These are phyloP conservation scores for Drosophila buzzatii DNA, from an alignment of 2,888 invertebrate species.

Conservation along the genomic window DNA sequence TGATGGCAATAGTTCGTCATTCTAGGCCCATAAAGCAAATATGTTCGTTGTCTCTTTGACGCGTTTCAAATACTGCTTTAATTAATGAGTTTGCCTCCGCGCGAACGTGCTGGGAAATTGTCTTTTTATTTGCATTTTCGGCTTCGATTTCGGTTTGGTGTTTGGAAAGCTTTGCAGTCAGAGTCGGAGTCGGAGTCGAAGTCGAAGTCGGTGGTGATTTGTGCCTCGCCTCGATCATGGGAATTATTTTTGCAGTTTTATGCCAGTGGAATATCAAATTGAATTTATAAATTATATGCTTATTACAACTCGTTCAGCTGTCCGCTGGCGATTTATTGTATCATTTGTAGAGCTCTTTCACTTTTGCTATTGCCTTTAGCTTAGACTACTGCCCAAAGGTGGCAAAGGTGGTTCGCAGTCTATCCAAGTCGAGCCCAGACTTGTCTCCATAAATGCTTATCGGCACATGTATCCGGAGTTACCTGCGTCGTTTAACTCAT, in stretches of 20 bases:
- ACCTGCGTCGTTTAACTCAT: conserved; percentile 77
- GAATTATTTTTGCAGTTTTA: conserved; percentile 77
- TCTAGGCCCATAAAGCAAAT: conserved; percentile 46
- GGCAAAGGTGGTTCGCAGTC: background rate
- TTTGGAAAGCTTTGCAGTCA: conserved; percentile 26
- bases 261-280: conserved; percentile 74
- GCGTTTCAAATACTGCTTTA: conserved; percentile 50
- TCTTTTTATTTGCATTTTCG: conserved; percentile 69
- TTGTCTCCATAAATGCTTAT: conserved; percentile 46
- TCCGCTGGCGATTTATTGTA: conserved; percentile 14
- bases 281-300: conserved; percentile 77
- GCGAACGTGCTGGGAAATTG: conserved; percentile 81
- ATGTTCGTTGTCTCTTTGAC: conserved; percentile 35
- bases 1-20: conserved; percentile 12
- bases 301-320: conserved; percentile 76
- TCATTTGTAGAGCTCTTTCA: conserved; percentile 10
- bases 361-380: background rate
- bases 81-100: conserved; percentile 75
- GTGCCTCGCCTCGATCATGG: conserved; percentile 66
- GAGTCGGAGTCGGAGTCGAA: background rate
- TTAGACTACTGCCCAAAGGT: background rate
- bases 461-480: conserved; percentile 48
- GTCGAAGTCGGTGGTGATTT: conserved; percentile 53
- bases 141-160: conserved; percentile 4
- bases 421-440: background rate